These are phyloP conservation scores for Saturnia pavonia DNA, from an alignment of 2,888 invertebrate species.

Conservation along the genomic window DNA sequence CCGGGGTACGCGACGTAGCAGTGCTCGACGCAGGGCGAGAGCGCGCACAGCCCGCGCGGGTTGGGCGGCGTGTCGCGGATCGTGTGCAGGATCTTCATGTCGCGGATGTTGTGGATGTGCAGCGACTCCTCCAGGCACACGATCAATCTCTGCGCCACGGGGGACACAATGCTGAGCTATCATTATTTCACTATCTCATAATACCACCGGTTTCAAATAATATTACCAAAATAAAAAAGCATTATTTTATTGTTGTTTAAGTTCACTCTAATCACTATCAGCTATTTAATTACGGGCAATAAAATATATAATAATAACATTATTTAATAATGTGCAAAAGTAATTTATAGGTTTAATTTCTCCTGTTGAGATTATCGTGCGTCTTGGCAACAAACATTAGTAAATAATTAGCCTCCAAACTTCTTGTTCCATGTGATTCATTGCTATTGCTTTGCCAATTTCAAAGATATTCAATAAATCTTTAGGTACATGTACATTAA, in stretches of 20 bases:
- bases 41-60: constrained; percentile 94
- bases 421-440: too few species aligned
- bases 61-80: constrained; percentile 99
- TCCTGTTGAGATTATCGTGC: too few species aligned
- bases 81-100: constrained; percentile 99
- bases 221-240: too few species aligned
- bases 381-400: too few species aligned
- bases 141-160: constrained; percentile 88
- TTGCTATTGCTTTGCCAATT: too few species aligned
- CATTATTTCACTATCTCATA: background rate
- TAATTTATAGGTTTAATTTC: too few species aligned
- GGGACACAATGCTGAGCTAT: background rate
- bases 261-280: background rate
- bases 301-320: too few species aligned
- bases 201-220: too few species aligned
- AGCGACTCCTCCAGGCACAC: constrained; percentile 98
- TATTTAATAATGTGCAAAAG: too few species aligned
- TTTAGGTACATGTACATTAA: too few species aligned
- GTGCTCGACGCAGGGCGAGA: constrained; percentile 93
- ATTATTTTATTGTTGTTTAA: background rate
- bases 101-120: constrained; percentile 98
- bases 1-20: constrained; percentile 99
- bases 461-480: too few species aligned
- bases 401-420: too few species aligned
- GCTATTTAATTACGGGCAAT: background rate